phyloP scores from a whole-genome alignment of 2,113 vertebrate species.

The Furnarius figulus region DNA sequence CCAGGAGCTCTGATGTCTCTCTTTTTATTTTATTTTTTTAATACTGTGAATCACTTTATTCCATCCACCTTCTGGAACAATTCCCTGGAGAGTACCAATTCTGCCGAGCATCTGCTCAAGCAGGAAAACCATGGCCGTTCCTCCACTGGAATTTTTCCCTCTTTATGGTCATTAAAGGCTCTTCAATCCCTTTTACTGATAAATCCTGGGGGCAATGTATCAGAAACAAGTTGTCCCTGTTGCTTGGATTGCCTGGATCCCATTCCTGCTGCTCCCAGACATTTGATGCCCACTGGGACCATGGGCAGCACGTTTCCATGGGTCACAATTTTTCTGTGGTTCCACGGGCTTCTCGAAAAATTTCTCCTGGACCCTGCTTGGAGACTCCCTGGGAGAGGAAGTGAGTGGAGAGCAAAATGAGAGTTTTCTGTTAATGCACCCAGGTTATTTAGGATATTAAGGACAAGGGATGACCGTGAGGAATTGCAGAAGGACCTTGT shows the following conservation, averaged over 20 bases:
- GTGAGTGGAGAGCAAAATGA: not conserved
- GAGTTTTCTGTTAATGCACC: not conserved
- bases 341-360: not conserved
- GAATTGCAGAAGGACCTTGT: constrained; percentile 5
- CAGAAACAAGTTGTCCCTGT: not conserved
- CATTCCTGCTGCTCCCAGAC: not conserved
- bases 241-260: not conserved
- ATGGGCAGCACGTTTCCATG: not conserved
- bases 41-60: constrained; percentile 57
- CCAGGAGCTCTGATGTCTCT: constrained; percentile 66
- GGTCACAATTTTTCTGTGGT: not conserved
- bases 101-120: not conserved
- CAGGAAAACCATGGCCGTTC: not conserved
- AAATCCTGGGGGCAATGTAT: not conserved
- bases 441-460: constrained; percentile 2
- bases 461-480: not conserved
- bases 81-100: constrained; percentile 37
- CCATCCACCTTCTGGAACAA: constrained; percentile 60
- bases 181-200: not conserved
- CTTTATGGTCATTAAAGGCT: not conserved
- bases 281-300: not conserved
- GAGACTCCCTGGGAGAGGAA: not conserved
- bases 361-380: accelerated
- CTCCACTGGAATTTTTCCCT: not conserved
- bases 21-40: constrained; percentile 61